Percentiles rank a stretch among this genome's conserved stretches.
Evolutionary conservation across 2,888 invertebrate species (phyloP).

Genomic region (Tiliacea citrago): DNA sequence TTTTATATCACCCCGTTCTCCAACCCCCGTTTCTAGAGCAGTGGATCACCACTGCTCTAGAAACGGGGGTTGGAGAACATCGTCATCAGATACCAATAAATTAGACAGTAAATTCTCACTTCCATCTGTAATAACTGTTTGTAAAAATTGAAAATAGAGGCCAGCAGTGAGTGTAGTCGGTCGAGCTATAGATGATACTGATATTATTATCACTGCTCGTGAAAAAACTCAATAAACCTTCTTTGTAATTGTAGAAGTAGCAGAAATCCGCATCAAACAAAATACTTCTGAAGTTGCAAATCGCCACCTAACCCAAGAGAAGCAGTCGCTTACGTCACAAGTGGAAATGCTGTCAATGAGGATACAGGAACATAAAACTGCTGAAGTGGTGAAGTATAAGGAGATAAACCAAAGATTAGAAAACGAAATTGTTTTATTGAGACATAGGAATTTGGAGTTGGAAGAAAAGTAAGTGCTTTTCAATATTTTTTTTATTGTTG

Average conservation of each 20-base stretch:
- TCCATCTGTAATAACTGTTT: neutral
- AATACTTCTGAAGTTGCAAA: slow-evolving; percentile 70
- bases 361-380: slow-evolving; percentile 72
- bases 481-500: neutral
- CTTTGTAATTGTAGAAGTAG: slow-evolving; percentile 72
- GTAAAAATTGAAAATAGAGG: too few relatives aligned
- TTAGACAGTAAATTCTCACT: neutral
- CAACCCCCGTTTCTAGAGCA: neutral
- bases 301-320: slow-evolving; percentile 71
- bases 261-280: slow-evolving; percentile 70
- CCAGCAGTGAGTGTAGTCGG: too few relatives aligned
- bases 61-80: too few relatives aligned
- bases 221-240: neutral
- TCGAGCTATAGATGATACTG: neutral
- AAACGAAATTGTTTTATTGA: slow-evolving; percentile 72
- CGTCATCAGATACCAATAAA: too few relatives aligned
- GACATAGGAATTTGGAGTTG: slow-evolving; percentile 75
- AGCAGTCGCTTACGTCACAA: slow-evolving; percentile 72
- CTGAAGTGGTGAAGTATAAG: slow-evolving; percentile 73
- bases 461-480: slow-evolving; percentile 77
- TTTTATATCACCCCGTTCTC: neutral
- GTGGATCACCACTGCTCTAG: too few relatives aligned
- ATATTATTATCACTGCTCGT: neutral
- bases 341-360: slow-evolving; percentile 74
- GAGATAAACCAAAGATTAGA: slow-evolving; percentile 74